A percentile compares a stretch with the other conserved stretches of the same genome.
Conservation (phyloP, 2,113 vertebrate genomes). For the Odontesthes bonariensis region DNA sequence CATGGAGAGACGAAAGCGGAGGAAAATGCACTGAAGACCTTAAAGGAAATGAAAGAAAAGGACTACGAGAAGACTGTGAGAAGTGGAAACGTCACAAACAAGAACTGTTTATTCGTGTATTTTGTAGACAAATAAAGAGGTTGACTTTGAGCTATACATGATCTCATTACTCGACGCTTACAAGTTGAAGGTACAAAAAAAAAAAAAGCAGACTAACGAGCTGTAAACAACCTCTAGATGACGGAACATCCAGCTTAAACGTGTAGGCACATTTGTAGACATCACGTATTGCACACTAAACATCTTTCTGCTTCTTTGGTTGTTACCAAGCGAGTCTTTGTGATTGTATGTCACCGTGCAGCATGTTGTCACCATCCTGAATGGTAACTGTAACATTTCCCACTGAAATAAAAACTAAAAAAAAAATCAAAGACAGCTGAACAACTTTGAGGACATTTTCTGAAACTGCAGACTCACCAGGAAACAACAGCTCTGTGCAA, state of each 20-base stretch:
- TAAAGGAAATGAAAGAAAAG: background rate
- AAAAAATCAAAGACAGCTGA: background rate
- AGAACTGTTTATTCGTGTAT: slow-evolving; percentile 54
- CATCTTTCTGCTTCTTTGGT: slow-evolving; percentile 14
- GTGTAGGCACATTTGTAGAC: slow-evolving; percentile 75
- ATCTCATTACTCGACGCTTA: slow-evolving; percentile 4
- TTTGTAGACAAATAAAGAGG: slow-evolving; percentile 67
- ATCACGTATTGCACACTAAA: slow-evolving; percentile 76
- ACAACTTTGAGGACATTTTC: background rate
- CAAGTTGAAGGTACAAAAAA: slow-evolving; percentile 46
- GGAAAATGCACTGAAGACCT: slow-evolving; percentile 75
- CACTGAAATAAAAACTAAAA: background rate
- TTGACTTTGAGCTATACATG: slow-evolving; percentile 24
- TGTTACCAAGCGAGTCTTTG: slow-evolving; percentile 25
- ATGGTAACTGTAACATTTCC: background rate
- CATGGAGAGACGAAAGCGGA: slow-evolving; percentile 79
- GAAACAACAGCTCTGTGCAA: slow-evolving; percentile 36
- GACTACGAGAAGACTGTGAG: background rate
- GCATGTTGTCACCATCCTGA: background rate
- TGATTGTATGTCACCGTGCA: background rate
- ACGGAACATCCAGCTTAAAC: slow-evolving; percentile 53
- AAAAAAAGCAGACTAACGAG: slow-evolving; percentile 35
- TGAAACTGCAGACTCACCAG: slow-evolving; percentile 22
- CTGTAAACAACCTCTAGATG: slow-evolving; percentile 58
- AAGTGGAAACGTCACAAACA: slow-evolving; percentile 34